Conservation (phyloP, 2,888 invertebrate species). For the Steinernema scapterisci region DNA sequence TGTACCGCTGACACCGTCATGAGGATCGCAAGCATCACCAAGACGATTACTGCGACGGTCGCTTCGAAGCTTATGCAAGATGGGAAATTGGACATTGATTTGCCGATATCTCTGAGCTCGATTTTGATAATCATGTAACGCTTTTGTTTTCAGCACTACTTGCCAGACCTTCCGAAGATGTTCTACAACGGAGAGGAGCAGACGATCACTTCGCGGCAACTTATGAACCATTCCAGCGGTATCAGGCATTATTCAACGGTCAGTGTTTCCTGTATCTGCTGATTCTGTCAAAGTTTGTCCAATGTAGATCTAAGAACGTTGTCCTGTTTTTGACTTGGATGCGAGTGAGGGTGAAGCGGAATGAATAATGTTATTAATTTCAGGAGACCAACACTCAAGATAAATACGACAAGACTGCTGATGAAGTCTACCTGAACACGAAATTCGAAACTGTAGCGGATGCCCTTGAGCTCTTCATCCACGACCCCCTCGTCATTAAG, state of each 20-base stretch:
- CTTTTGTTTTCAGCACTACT: conserved; percentile 70
- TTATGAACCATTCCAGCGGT: conserved; percentile 72
- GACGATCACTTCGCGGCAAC: conserved; percentile 72
- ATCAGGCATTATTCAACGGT: conserved; percentile 72
- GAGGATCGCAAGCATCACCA: conserved; percentile 74
- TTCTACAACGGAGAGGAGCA: conserved; percentile 69
- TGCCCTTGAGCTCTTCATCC: conserved; percentile 72
- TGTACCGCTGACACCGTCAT: conserved; percentile 68
- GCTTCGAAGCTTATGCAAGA: conserved; percentile 71
- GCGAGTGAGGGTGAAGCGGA: too few species aligned
- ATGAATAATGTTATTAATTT: too few species aligned
- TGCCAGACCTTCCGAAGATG: conserved; percentile 71
- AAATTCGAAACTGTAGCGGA: conserved; percentile 68
- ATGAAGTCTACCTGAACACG: conserved; percentile 71
- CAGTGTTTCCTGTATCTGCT: too few species aligned
- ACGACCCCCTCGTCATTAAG: conserved; percentile 71
- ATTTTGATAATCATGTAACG: not conserved
- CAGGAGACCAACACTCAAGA: too few species aligned
- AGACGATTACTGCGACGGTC: conserved; percentile 71
- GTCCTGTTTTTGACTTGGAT: too few species aligned
- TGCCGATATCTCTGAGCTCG: conserved; percentile 38
- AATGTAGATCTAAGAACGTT: too few species aligned
- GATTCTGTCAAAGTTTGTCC: too few species aligned
- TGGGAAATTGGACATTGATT: conserved; percentile 71
- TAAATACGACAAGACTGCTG: conserved; percentile 34